Evolutionary conservation across 2,888 invertebrate genomes (phyloP).

Genomic region (Dolichopus griseipennis): DNA sequence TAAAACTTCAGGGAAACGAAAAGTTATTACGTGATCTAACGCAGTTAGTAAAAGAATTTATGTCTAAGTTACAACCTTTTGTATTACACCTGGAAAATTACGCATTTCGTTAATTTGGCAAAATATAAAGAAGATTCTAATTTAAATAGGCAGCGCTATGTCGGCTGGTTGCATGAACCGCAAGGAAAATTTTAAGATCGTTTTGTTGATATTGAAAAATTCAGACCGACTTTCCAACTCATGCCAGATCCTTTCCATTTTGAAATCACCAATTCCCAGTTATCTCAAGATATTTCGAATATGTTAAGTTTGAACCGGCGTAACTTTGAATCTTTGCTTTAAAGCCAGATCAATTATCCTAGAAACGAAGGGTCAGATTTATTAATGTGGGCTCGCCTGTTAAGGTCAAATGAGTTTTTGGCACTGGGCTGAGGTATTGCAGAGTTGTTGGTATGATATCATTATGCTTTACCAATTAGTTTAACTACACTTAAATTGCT

Average conservation of each 20-base stretch:
- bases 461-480: too few species aligned
- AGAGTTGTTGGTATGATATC: too few species aligned
- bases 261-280: conserved; percentile 3
- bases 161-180: not conserved
- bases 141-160: conserved; percentile 9
- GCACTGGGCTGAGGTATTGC: too few species aligned
- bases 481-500: too few species aligned
- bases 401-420: not conserved
- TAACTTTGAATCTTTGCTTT: conserved; percentile 5
- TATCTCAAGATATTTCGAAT: too few species aligned
- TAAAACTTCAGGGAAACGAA: too few species aligned
- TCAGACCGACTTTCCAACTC: conserved; percentile 11
- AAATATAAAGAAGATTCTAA: not conserved
- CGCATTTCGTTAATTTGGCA: too few species aligned
- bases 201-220: too few species aligned
- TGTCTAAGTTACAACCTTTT: too few species aligned
- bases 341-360: not conserved
- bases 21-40: too few species aligned
- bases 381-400: not conserved
- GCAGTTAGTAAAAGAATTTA: too few species aligned
- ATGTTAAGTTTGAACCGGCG: conserved; percentile 9
- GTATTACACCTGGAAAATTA: too few species aligned
- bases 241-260: conserved; percentile 9
- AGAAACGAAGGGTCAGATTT: not conserved
- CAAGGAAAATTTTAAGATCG: not conserved